Base-by-base conservation (phyloP, 2,888 invertebrate genomes). In the Lycophotia porphyrea region DNA sequence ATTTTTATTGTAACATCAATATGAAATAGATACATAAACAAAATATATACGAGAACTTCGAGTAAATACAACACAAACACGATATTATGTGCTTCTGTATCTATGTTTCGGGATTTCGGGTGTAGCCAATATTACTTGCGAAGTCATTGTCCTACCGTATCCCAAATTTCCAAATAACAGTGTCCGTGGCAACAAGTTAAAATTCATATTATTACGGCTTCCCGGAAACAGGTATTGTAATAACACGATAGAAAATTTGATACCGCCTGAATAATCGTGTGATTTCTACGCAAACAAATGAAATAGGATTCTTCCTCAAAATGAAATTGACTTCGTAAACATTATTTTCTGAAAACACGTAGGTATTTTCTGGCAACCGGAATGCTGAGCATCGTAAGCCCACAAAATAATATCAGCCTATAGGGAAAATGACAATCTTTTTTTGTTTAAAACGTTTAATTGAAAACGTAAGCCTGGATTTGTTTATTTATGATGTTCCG, bases 251-350 rank as follows among this genome's bases (percentile, higher is more conserved):
- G 87, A 82, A 82, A 88, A 88, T 81, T 85, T 86, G 79, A 84
- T 82, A 85, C 79, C 69, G 47, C 58, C 76, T 44, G 81, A 87
- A 88, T 86, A 86, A 86, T 84, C 81, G 82, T 78, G 87, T 85
- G 82, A 87, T 84, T 86, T 85, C 79, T 74, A 84, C 80, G 81
- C 79, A 88, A 88, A 83, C 82, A 87, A 81, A 77, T 82, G 84
- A 85, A 88, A 86, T 84, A 82, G 75, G 84, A 84, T 81, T 80
- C 86, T 75, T 76, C 67, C 76, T 76, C 72, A 71, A 84, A 86
- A 85, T 77, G 49, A 88, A 89, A 89, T 88, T 85, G 84, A 84
- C 87, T 84, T 84, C 81, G 84, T 76, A 87, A 88, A 84, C 74
- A 88, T 87, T 74, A 83, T 87, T 84, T 82, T 72, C 49, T 73